Evolutionary conservation across 2,888 invertebrate genomes (phyloP), one percentile per base, ranked within the genome.

Genomic region (Gortyna flavago): DNA sequence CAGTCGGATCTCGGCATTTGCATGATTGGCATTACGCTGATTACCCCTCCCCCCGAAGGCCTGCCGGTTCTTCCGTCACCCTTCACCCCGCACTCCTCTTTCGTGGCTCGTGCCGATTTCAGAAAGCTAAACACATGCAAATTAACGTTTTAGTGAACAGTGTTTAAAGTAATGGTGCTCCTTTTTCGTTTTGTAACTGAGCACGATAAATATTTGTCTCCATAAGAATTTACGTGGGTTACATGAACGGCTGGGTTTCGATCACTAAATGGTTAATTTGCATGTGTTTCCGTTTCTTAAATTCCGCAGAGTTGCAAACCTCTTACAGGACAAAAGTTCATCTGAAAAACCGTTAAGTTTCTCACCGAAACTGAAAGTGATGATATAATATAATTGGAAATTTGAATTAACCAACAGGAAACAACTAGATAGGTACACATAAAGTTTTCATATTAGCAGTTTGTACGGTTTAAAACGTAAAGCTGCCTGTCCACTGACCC

Each of bases 21-120:
- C 96, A 96, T 96, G 96, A 96, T 96, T 96, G 96, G 94, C 92
- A 96, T 96, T 96, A 96, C 96, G 95, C 95, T 96, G 96, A 96
- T 96, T 96, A 96, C 93, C 90, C 90, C 90, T 87, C 84, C 85
- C 89, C 85, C 88, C 85, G 75, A 85, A 38, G 74, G 41, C 75
- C 61, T 70, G 69, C 57, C 79, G 72, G 84, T 76, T 88, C 86
- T 86, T 87, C 83, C 85, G 83, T 87, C 85, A 88, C 89, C 85
- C 86, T 89, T 89, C 89, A 88, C 88, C 84, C 89, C 87, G 77
- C 73, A 69, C 73, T 79, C 84, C 83, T 88, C 82, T 84, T 85
- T 86, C 78, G 83, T 82, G 79, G 79, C 90, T 85, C 72, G 85
- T 86, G 78, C 83, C 90, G 90, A 90, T 93, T 92, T 90, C 92